phyloP scores from a whole-genome alignment of 1,140 invertebrate species.

The Drosophila pseudoananassae region DNA sequence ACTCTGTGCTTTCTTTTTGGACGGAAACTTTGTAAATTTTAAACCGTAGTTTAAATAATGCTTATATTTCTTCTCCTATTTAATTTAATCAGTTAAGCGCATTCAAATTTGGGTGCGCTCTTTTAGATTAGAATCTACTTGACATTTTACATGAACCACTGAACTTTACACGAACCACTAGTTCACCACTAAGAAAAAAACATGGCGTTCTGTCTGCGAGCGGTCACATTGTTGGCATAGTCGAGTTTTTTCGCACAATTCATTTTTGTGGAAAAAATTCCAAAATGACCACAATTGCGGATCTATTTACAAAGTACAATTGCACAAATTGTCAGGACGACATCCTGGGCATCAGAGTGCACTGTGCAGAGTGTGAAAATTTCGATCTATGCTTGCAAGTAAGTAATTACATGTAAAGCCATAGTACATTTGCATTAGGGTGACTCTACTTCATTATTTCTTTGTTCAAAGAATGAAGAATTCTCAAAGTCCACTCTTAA shows the following conservation, averaged over 20 bases:
- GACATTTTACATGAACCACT: neutral
- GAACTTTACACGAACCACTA: no score
- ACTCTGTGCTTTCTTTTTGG: neutral
- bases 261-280: constrained; percentile 39
- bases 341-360: constrained; percentile 92
- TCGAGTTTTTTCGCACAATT: constrained; percentile 56
- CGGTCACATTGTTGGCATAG: constrained; percentile 36
- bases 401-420: constrained; percentile 81
- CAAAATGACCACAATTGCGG: constrained; percentile 75
- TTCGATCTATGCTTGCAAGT: constrained; percentile 97
- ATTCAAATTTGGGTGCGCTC: no score
- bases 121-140: neutral
- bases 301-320: constrained; percentile 91
- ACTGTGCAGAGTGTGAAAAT: constrained; percentile 94
- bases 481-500: no score
- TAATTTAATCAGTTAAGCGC: neutral
- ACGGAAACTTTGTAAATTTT: no score
- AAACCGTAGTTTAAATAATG: neutral
- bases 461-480: no score
- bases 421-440: constrained; percentile 15
- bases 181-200: neutral
- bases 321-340: constrained; percentile 97
- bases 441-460: neutral
- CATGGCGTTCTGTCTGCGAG: constrained; percentile 23
- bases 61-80: neutral